Evolutionary conservation across 2,888 invertebrate species (phyloP).

Genomic region (Lampropteryx suffumata): DNA sequence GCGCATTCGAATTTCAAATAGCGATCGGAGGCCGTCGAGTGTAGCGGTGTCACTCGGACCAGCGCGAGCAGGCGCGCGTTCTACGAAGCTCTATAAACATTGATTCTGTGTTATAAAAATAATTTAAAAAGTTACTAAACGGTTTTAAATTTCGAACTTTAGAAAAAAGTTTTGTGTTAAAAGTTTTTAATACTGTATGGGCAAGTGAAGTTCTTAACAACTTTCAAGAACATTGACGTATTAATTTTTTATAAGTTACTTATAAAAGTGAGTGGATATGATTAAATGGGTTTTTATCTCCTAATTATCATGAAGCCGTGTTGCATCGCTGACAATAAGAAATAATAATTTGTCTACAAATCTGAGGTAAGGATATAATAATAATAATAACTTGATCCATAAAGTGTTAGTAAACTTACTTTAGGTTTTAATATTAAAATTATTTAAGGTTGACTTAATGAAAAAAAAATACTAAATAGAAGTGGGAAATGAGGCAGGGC

Average conservation of each 20-base stretch:
- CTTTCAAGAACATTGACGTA: no score
- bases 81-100: background rate
- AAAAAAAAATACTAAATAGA: no score
- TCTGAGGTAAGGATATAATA: slow-evolving; percentile 14
- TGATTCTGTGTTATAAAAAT: background rate
- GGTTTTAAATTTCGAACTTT: slow-evolving; percentile 12
- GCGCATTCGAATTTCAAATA: slow-evolving; percentile 47
- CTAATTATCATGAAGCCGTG: background rate
- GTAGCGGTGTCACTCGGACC: slow-evolving; percentile 47
- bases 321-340: background rate
- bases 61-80: slow-evolving; percentile 15
- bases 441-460: no score
- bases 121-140: background rate
- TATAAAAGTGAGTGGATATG: background rate
- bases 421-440: no score
- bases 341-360: slow-evolving; percentile 1
- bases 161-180: slow-evolving; percentile 2
- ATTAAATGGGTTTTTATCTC: background rate
- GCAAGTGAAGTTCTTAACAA: no score
- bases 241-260: no score
- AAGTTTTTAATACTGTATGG: background rate
- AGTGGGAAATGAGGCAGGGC: no score
- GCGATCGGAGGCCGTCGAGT: slow-evolving; percentile 44
- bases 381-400: no score
- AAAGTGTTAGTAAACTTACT: no score